Conservation (phyloP, 1,140 invertebrate genomes). For the Papilio polytes region DNA sequence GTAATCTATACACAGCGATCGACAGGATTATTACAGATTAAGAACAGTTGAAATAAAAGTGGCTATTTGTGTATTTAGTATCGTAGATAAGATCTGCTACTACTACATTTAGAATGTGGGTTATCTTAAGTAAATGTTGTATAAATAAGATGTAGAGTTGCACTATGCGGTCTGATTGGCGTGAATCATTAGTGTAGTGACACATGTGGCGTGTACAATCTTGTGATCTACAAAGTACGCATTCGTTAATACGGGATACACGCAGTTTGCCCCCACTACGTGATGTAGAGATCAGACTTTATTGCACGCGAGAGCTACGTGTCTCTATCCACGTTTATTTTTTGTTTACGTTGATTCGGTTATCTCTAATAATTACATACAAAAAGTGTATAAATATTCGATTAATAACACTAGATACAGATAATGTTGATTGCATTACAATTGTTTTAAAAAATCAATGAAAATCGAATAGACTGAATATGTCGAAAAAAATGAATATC, state of each 20-base stretch:
- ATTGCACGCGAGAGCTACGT: neutral
- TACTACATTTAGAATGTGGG: constrained; percentile 12
- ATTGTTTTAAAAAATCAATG: neutral
- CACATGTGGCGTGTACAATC: constrained; percentile 2
- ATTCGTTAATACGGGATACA: neutral
- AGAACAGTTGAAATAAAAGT: neutral
- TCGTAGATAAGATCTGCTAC: neutral
- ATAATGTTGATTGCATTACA: neutral
- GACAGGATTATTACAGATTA: too few species aligned
- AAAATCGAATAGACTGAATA: neutral
- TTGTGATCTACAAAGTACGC: neutral
- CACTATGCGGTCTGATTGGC: neutral
- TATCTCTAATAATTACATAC: neutral
- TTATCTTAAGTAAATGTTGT: constrained; percentile 13
- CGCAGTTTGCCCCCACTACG: neutral
- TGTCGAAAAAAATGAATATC: neutral
- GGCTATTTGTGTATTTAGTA: neutral
- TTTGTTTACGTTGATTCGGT: constrained; percentile 3
- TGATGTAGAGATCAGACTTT: neutral
- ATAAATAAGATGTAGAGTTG: neutral
- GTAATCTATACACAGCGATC: neutral
- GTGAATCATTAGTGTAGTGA: constrained; percentile 14
- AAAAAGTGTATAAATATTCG: constrained; percentile 13
- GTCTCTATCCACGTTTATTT: neutral
- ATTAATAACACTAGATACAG: neutral